Conservation (phyloP, 2,888 invertebrate species). For the Carterocephalus palaemon region DNA sequence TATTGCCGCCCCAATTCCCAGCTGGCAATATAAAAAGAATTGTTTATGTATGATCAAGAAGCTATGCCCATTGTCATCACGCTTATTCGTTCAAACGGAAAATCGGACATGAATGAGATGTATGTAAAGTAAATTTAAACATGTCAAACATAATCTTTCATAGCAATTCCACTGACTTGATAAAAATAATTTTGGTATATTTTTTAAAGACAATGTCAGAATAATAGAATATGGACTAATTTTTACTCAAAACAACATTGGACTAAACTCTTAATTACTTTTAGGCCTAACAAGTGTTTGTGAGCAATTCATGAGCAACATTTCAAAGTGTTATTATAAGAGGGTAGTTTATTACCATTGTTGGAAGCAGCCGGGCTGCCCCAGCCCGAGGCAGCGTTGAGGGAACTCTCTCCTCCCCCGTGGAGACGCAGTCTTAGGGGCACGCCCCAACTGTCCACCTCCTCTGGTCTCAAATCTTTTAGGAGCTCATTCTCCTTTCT, state of each 20-base stretch:
- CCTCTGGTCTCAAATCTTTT: conserved; percentile 46
- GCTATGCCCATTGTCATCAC: conserved; percentile 18
- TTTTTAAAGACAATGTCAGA: no score
- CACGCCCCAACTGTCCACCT: conserved; percentile 78
- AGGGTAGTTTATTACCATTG: conserved; percentile 63
- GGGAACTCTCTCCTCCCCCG: conserved; percentile 90
- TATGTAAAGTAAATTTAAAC: not conserved
- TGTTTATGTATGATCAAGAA: conserved; percentile 24
- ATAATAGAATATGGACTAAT: no score
- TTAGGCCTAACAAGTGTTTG: not conserved
- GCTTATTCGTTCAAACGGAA: conserved; percentile 7
- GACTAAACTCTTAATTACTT: conserved; percentile 4
- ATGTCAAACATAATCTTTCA: not conserved
- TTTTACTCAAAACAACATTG: conserved; percentile 16
- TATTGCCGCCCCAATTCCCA: conserved; percentile 74
- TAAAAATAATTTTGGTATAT: no score
- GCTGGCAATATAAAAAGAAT: conserved; percentile 43
- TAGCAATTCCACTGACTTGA: no score
- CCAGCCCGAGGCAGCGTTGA: conserved; percentile 88
- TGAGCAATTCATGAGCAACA: conserved; percentile 14
- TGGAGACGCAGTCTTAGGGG: conserved; percentile 81
- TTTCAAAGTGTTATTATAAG: not conserved
- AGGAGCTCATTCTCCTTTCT: conserved; percentile 54
- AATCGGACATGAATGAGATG: conserved; percentile 3
- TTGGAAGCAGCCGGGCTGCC: conserved; percentile 85